Evolutionary conservation across 2,113 vertebrate genomes (phyloP).

Genomic region (Jaculus jaculus): DNA sequence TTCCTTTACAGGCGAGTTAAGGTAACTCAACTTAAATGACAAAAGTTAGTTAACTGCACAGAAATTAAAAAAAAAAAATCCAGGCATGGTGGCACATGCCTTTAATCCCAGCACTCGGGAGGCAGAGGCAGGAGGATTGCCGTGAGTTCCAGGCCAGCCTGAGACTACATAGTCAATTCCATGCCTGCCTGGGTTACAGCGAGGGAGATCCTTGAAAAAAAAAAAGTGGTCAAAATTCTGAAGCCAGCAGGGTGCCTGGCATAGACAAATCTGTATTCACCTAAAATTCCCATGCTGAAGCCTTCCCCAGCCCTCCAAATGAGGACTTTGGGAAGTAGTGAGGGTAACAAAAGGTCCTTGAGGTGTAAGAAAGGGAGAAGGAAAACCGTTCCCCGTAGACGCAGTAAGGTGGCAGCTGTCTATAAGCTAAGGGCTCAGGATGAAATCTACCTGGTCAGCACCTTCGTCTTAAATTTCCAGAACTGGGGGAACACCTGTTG

Average conservation of each 20-base stretch:
- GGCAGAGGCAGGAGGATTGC: no score
- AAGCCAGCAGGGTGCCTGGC: neutral
- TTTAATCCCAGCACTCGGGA: no score
- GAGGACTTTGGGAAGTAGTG: neutral
- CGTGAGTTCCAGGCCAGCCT: no score
- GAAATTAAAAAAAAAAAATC: neutral
- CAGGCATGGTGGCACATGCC: no score
- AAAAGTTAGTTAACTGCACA: neutral
- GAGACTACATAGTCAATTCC: no score
- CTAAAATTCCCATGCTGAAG: neutral
- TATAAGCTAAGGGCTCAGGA: neutral
- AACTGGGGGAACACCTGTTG: neutral
- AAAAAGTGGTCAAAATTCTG: neutral
- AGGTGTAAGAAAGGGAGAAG: neutral
- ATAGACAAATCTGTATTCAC: neutral
- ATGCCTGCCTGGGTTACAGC: no score
- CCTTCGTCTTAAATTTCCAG: neutral
- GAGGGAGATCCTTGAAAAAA: no score
- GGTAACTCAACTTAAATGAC: neutral
- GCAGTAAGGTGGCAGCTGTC: neutral
- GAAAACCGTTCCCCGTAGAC: neutral
- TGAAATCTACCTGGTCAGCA: neutral
- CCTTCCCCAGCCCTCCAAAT: neutral
- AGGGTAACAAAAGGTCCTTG: neutral
- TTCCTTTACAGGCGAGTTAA: neutral